Conservation (phyloP, 2,797 vertebrate species). For the Anguilla pacifica region DNA sequence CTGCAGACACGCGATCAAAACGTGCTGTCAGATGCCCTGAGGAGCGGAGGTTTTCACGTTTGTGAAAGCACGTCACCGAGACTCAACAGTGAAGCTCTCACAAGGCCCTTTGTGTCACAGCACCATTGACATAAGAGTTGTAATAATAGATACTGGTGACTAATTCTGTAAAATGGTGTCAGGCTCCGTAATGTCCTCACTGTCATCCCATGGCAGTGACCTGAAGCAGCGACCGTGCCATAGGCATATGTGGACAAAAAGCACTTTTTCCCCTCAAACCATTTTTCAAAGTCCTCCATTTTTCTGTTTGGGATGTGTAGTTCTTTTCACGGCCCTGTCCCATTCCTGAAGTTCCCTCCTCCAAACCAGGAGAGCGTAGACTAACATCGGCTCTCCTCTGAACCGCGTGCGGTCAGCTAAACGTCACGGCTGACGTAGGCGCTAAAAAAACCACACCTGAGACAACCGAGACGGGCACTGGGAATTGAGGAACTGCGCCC, state of each 20-base stretch:
- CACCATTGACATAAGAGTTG: neutral
- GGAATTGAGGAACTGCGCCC: no score
- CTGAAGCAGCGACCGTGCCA: neutral
- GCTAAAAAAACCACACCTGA: no score
- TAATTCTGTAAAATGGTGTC: neutral
- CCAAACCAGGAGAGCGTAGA: neutral
- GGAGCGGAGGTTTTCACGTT: neutral
- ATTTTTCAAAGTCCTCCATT: neutral
- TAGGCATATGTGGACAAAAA: neutral
- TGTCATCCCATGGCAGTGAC: neutral
- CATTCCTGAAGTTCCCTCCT: neutral
- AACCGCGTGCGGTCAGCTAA: no score
- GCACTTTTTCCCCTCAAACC: no score
- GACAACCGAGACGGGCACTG: no score
- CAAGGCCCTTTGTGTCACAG: neutral
- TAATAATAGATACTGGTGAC: neutral
- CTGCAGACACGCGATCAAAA: neutral
- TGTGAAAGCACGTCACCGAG: neutral
- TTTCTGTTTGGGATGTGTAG: neutral
- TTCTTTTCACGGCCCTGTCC: neutral
- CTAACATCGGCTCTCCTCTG: neutral
- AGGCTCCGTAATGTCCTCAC: neutral
- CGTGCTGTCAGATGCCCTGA: neutral
- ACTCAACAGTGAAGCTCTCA: neutral
- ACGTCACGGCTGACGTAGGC: no score